Evolutionary conservation across 1,140 invertebrate genomes (phyloP).

Genomic region (Calephelis nemesis): DNA sequence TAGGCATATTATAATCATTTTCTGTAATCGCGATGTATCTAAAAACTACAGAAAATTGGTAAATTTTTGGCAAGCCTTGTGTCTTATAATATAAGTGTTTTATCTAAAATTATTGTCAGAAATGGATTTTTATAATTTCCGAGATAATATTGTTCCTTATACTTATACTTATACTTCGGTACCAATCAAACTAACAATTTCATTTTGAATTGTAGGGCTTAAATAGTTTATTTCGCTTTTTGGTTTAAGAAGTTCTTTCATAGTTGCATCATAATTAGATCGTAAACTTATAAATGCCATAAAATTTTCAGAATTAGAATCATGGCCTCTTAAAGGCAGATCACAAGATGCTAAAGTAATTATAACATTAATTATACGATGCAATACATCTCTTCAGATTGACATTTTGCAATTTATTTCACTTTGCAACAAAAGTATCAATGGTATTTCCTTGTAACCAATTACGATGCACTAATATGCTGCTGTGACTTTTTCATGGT

Average conservation of each 20-base stretch:
- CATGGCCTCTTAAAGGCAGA: conserved; percentile 34
- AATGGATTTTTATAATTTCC: too few species aligned
- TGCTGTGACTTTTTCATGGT: conserved; percentile 48
- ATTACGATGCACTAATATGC: conserved; percentile 43
- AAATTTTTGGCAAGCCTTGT: conserved; percentile 40
- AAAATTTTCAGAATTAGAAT: conserved; percentile 37
- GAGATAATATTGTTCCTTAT: too few species aligned
- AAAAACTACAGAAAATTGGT: conserved; percentile 37
- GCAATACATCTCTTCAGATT: conserved; percentile 32
- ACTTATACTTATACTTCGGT: too few species aligned
- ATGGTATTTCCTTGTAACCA: conserved; percentile 46
- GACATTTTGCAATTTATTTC: conserved; percentile 39
- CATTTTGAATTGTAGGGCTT: neutral
- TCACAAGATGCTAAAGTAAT: conserved; percentile 38
- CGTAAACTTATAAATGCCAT: conserved; percentile 33
- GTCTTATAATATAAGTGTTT: conserved; percentile 19
- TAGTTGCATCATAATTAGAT: conserved; percentile 27
- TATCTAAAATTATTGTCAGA: conserved; percentile 35
- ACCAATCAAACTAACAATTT: conserved; percentile 21
- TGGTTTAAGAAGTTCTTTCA: neutral
- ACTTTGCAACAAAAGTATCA: conserved; percentile 35
- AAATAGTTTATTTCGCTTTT: neutral
- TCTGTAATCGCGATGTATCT: conserved; percentile 30
- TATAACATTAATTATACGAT: conserved; percentile 38
- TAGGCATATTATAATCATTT: conserved; percentile 37